Evolutionary conservation across 2,888 invertebrate genomes (phyloP).

Genomic region (Plagodis pulveraria): DNA sequence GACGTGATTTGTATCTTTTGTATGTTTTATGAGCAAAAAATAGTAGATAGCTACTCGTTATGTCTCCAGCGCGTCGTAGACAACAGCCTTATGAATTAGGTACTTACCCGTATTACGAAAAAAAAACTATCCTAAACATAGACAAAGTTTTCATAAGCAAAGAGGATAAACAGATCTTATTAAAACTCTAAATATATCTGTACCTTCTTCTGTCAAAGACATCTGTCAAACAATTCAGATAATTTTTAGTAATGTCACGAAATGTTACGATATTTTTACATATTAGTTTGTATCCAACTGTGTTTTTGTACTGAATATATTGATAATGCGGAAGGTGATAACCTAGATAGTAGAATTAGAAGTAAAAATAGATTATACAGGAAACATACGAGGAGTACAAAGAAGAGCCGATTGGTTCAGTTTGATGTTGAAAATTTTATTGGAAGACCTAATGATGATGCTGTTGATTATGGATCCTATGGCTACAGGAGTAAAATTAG

Average conservation of each 20-base stretch:
- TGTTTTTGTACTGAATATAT: conserved; percentile 47
- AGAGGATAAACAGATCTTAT: too few relatives aligned
- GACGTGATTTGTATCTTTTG: too few relatives aligned
- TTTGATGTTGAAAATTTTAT: conserved; percentile 65
- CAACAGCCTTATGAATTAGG: too few relatives aligned
- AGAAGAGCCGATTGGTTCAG: conserved; percentile 46
- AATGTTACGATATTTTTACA: conserved; percentile 48
- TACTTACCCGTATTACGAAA: too few relatives aligned
- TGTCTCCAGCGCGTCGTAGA: too few relatives aligned
- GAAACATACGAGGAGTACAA: conserved; percentile 19
- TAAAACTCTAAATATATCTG: too few relatives aligned
- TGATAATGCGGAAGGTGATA: conserved; percentile 23
- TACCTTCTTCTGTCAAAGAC: background rate
- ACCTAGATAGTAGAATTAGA: conserved; percentile 10
- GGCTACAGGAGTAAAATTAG: conserved; percentile 33
- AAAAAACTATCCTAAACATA: too few relatives aligned
- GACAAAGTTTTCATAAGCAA: too few relatives aligned
- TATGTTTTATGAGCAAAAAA: too few relatives aligned
- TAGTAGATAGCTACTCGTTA: too few relatives aligned
- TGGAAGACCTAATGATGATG: conserved; percentile 40
- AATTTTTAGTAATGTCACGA: conserved; percentile 32
- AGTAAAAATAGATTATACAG: conserved; percentile 6
- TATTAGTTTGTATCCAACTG: conserved; percentile 44
- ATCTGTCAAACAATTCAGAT: conserved; percentile 6
- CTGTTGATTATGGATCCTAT: conserved; percentile 25